Base-by-base conservation (phyloP, 2,113 vertebrate species). In the Circaetus cinerascens region DNA sequence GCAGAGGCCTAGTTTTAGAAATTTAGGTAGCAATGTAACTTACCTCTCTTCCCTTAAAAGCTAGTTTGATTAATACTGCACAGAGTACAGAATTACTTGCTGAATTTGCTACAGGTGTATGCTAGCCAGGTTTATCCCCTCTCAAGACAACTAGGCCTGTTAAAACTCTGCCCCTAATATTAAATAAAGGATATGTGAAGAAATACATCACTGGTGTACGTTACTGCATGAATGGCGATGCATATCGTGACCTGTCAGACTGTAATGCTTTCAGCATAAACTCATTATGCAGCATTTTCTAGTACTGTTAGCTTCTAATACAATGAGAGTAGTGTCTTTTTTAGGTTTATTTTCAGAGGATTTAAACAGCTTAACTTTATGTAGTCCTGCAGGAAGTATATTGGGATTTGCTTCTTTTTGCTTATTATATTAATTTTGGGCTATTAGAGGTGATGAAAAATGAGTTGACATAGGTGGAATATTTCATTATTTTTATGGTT, bases 311-410 rank as follows among this genome's bases (percentile, higher is more conserved):
- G 55, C 90, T 78, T 76, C 30, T 21, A 41, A 41, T 71, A 14
- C 38, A 50, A 21, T 51, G 34, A 68, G 34, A n/a, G 4, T 36
- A 55, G 7, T 55, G 16, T 77, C 74, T 59, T 74, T 69, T 93
- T 51, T 48, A 86, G 5, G 26, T 80, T 85, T 88, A 30, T 80
- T 91, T 36, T 86, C 79, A 46, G 45, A 57, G 38, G 68, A 87
- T 94, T 94, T 90, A 75, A 93, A 77, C 30, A 94, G 53, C 67
- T 94, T 96, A 85, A 85, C 68, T 96, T 82, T 63, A 53, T 38
- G 69, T 74, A 71, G 56, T 87, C 48, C 53, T 94, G 27, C 34
- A 63, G 76, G 68, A 81, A 91, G 5, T 81, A 60, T 84, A 79
- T 97, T 53, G 50, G 21, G 46, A 66, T 95, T 94, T 89, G 13